Base-by-base conservation (phyloP, 2,113 vertebrate species). In the Lepus europaeus region DNA sequence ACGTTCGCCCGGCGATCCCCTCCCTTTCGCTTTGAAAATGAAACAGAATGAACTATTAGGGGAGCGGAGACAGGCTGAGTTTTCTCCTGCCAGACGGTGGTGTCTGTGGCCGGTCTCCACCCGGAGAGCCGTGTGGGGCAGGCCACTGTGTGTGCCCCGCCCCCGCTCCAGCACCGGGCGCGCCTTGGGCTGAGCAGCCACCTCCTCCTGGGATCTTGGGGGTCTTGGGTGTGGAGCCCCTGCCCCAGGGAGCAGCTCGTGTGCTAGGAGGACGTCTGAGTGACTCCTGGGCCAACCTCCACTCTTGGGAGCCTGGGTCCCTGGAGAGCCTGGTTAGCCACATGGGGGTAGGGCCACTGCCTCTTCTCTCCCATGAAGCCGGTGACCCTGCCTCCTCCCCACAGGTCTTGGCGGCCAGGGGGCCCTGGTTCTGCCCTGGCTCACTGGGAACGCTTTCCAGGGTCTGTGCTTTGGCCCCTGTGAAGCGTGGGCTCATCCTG, bases 11-110 rank as follows among this genome's bases (percentile, higher is more conserved):
- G 90, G 90, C 27, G 12, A 13, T 68, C 85, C 87, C 94, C 72
- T 86, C 90, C 23, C 11, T 97, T 95, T 93, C 70, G 87, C 89
- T 97, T 96, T 78, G 94, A 85, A 53, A 83, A 73, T 83, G 93
- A 93, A 85, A 70, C 31, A 36, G 89, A 95, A 82, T 80, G 83
- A 74, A 74, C 91, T 53, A 59, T 76, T 59, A 27, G 36, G 63
- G 31, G 53, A 53, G 91, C 83, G 72, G 66, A 68, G 14, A 23
- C 49, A 23, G 70, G 56, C 12, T 49, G 59, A 3, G 1, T 29
- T 81, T 64, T 45, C 61, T 92, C 17, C 13, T 1, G 1, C 78
- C n/a, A 91, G 25, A 51, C 78, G 61, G 16, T 51, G 49, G 94
- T 82, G 92, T 70, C 5, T 53, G 73, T 90, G 22, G 6, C n/a